Percentiles rank a stretch among this genome's conserved stretches.
phyloP scores from a whole-genome alignment of 2,113 vertebrate genomes.

The Caracal caracal region DNA sequence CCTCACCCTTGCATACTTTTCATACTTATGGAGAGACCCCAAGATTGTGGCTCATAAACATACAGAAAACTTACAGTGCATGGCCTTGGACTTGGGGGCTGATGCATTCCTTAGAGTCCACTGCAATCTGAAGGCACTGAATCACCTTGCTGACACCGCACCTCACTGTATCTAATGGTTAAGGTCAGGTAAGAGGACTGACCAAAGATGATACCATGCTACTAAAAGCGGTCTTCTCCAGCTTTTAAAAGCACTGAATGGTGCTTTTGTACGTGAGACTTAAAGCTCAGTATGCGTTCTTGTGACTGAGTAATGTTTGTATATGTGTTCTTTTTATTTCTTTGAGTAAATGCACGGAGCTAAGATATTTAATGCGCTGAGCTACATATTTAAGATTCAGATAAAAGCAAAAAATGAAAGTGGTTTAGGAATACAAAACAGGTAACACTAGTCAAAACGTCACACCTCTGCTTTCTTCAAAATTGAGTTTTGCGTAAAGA shows the following conservation, averaged over 20 bases:
- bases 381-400: conserved; percentile 13
- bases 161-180: not conserved
- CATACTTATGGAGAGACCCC: conserved; percentile 50
- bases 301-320: not conserved
- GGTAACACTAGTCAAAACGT: conserved; percentile 38
- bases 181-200: not conserved
- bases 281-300: conserved; percentile 12
- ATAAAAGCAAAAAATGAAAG: conserved; percentile 42
- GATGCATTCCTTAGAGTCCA: conserved; percentile 1
- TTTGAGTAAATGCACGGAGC: not conserved
- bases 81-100: not conserved
- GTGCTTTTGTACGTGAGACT: not conserved
- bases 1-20: conserved; percentile 43
- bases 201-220: not conserved
- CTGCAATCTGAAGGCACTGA: not conserved
- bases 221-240: not conserved
- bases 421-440: conserved; percentile 42
- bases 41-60: conserved; percentile 24
- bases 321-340: conserved; percentile 13
- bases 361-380: not conserved
- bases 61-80: not conserved
- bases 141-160: not conserved
- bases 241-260: not conserved
- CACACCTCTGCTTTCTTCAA: conserved; percentile 53
- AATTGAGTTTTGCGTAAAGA: not conserved